Evolutionary conservation across 2,797 vertebrate genomes (phyloP).

Genomic region (Podarcis siculus): DNA sequence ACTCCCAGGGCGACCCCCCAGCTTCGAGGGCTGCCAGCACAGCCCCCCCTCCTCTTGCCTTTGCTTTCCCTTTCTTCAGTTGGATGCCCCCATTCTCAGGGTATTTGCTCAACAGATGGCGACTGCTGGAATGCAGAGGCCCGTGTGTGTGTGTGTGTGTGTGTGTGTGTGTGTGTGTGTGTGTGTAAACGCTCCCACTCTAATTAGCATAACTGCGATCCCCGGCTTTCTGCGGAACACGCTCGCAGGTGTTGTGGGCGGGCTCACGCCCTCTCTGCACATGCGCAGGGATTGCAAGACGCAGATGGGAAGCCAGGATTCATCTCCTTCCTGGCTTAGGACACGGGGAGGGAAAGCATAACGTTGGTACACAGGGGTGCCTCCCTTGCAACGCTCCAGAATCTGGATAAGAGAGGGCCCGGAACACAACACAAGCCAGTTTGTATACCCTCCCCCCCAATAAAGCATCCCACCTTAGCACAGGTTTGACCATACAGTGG

Average conservation of each 20-base stretch:
- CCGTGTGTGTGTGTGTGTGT: not conserved
- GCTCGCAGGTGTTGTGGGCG: not conserved
- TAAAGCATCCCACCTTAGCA: too few relatives aligned
- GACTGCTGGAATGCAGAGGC: conserved; percentile 37
- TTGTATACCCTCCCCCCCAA: not conserved
- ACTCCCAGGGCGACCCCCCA: not conserved
- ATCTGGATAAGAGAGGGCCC: too few relatives aligned
- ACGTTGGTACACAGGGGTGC: too few relatives aligned
- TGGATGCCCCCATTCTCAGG: conserved; percentile 15
- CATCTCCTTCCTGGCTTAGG: not conserved
- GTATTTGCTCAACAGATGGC: conserved; percentile 31
- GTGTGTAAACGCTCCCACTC: not conserved
- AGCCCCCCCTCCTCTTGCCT: not conserved
- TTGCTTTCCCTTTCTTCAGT: not conserved
- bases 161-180: not conserved
- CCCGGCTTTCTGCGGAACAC: not conserved
- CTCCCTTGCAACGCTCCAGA: too few relatives aligned
- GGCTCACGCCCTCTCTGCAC: not conserved
- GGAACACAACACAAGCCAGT: not conserved
- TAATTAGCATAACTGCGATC: conserved; percentile 14
- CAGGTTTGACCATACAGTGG: too few relatives aligned
- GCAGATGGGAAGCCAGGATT: not conserved
- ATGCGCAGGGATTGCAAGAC: not conserved
- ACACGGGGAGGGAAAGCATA: too few relatives aligned
- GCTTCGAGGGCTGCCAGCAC: not conserved